Evolutionary conservation across 2,797 vertebrate genomes (phyloP).

Genomic region (Chaetodon trifasciatus): DNA sequence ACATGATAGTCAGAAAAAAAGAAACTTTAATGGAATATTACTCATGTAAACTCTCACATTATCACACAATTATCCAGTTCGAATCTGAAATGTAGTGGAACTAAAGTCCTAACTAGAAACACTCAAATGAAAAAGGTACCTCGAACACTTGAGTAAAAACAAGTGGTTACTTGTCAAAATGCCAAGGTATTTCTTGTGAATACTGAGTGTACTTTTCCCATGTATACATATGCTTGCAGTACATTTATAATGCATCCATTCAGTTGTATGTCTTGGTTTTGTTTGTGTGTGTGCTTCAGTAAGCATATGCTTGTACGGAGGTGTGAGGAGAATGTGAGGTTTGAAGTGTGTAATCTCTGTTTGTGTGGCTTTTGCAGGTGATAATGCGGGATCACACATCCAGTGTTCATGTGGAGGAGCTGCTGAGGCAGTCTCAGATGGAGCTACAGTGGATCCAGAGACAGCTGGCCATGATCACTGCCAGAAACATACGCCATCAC

Average conservation of each 20-base stretch:
- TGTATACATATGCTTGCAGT: neutral
- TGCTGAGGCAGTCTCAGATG: constrained; percentile 85
- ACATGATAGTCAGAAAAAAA: too few relatives aligned
- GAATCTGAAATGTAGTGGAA: neutral
- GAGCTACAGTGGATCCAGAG: constrained; percentile 89
- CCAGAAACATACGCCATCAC: constrained; percentile 72
- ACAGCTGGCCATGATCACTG: constrained; percentile 83
- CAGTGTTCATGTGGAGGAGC: constrained; percentile 71
- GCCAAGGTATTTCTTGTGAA: neutral
- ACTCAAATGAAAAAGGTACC: neutral
- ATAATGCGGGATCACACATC: constrained; percentile 82
- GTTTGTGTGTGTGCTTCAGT: neutral
- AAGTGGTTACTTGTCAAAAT: neutral
- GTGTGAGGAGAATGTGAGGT: constrained; percentile 11
- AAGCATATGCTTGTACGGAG: neutral
- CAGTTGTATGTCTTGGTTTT: neutral
- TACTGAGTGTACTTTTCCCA: neutral
- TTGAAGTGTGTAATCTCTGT: constrained; percentile 33
- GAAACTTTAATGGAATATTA: neutral
- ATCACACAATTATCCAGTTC: too few relatives aligned
- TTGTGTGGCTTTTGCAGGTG: constrained; percentile 68
- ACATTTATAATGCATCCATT: neutral
- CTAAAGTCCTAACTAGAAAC: neutral
- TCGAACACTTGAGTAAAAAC: neutral
- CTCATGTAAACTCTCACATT: neutral